A percentile compares a stretch with the other conserved stretches of the same genome.
Conservation (phyloP, 2,888 invertebrate species). For the Amiota minor region DNA sequence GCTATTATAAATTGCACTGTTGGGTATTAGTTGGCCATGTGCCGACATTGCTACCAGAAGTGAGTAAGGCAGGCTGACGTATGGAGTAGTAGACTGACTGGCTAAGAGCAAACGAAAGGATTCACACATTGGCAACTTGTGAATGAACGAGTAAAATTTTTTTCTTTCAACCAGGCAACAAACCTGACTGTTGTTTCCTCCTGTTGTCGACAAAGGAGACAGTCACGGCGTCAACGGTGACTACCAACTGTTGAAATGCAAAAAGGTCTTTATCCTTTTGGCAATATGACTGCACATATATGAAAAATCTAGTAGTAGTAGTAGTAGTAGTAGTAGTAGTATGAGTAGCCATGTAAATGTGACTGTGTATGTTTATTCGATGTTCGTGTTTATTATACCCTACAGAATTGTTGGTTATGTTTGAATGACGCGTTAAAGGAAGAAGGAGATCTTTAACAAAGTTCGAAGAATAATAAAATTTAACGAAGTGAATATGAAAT, state of each 20-base stretch:
- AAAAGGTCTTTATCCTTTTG: slow-evolving; percentile 31
- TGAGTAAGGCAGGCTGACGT: not conserved
- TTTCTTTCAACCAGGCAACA: slow-evolving; percentile 9
- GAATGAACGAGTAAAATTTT: slow-evolving; percentile 27
- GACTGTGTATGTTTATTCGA: slow-evolving; percentile 8
- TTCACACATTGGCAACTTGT: slow-evolving; percentile 17
- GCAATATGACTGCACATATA: slow-evolving; percentile 14
- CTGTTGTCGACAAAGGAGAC: not conserved
- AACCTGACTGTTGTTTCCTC: not conserved
- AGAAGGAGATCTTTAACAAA: too few relatives aligned
- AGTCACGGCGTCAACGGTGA: not conserved
- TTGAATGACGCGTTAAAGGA: not conserved
- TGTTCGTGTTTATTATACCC: slow-evolving; percentile 20
- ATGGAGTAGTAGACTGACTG: not conserved
- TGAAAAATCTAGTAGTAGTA: too few relatives aligned
- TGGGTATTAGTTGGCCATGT: slow-evolving; percentile 41
- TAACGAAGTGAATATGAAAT: too few relatives aligned
- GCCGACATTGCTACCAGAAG: not conserved
- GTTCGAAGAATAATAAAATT: too few relatives aligned
- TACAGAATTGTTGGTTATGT: slow-evolving; percentile 10
- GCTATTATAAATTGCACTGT: slow-evolving; percentile 57
- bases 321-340: too few relatives aligned
- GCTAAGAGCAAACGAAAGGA: not conserved
- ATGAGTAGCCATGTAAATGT: not conserved
- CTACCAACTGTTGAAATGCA: slow-evolving; percentile 29